Evolutionary conservation across 35 echinoderm and acorn worm genomes (phyloP), one percentile per base, ranked within the genome.

Genomic region (Stichopus chloronotus): DNA sequence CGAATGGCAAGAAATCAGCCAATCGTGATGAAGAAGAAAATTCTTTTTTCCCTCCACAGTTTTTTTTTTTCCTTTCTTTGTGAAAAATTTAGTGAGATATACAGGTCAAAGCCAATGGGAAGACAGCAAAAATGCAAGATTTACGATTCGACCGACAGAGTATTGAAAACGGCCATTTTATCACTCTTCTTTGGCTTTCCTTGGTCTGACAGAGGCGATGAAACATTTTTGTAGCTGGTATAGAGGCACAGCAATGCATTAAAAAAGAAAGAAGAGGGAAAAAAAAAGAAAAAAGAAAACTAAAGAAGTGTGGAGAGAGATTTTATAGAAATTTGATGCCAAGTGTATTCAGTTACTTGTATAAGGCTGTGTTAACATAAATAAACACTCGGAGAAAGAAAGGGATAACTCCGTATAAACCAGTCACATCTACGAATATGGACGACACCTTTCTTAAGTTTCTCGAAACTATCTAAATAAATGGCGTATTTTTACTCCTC

Each of bases 401-500:
- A 43, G 30, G 30, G 30, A 85, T 58, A 53, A 58, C 19, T 59
- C n/a, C 82, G 13, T 21, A 22, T 56, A 21, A 43, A 43, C n/a
- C 82, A 19, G 55, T 19, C 82, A 85, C 55, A 58, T 85, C 13
- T 10, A 85, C 82, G 52, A 55, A 43, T 43, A 9, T 56, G 55
- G 57, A 43, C 0, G 30, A 19, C 10, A 58, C 82, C 55, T 85
- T 58, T 85, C 82, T 85, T 58, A 58, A 85, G 58, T 85, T 85
- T 85, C 80, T 43, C 69, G 69, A 85, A 85, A 85, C 55, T 78
- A 85, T 85, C 55, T 85, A 85, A 85, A 85, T 85, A 85, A 85
- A 85, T 56, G 82, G 82, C 82, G 69, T 74, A 85, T 85, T 78
- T 85, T 58, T 85, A 85, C 82, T 85, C 82, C 25, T 43, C 19